phyloP scores from a whole-genome alignment of 2,797 vertebrate species.

The Thunnus albacares region DNA sequence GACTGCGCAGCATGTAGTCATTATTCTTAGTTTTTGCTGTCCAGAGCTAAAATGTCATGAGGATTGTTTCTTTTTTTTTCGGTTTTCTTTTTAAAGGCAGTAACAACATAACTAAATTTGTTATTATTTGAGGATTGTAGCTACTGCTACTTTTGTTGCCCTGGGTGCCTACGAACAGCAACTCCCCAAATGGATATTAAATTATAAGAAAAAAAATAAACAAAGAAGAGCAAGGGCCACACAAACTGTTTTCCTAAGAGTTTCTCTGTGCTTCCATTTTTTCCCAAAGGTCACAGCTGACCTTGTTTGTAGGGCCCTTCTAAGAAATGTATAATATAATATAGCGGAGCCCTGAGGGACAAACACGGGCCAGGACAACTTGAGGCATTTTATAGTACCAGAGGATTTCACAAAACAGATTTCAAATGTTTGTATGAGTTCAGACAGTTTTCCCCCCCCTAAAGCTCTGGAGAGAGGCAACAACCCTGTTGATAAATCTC shows the following conservation, averaged over 20 bases:
- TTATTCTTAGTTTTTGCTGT: constrained; percentile 46
- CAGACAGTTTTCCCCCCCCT: constrained; percentile 14
- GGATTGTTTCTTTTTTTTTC: constrained; percentile 22
- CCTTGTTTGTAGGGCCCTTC: constrained; percentile 40
- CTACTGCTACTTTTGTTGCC: constrained; percentile 39
- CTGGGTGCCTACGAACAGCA: constrained; percentile 38
- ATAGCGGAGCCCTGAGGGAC: constrained; percentile 24
- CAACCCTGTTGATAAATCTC: constrained; percentile 38
- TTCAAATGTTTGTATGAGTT: constrained; percentile 47
- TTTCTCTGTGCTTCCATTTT: constrained; percentile 35
- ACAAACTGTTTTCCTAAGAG: constrained; percentile 43
- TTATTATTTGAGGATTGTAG: constrained; percentile 25
- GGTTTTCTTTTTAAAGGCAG: constrained; percentile 31
- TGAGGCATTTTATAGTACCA: constrained; percentile 26
- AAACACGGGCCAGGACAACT: constrained; percentile 1
- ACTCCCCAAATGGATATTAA: constrained; percentile 55
- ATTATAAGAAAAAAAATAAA: constrained; percentile 59
- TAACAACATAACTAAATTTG: constrained; percentile 49
- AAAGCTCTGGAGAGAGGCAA: constrained; percentile 38
- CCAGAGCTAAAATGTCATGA: constrained; percentile 61
- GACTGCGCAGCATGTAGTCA: constrained; percentile 45
- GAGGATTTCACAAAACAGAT: constrained; percentile 38
- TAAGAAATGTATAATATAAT: constrained; percentile 32
- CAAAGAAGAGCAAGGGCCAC: constrained; percentile 41
- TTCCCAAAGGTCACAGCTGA: constrained; percentile 52